These are phyloP conservation scores for Nibea coibor DNA, from an alignment of 2,113 vertebrate genomes.

Conservation along the genomic window DNA sequence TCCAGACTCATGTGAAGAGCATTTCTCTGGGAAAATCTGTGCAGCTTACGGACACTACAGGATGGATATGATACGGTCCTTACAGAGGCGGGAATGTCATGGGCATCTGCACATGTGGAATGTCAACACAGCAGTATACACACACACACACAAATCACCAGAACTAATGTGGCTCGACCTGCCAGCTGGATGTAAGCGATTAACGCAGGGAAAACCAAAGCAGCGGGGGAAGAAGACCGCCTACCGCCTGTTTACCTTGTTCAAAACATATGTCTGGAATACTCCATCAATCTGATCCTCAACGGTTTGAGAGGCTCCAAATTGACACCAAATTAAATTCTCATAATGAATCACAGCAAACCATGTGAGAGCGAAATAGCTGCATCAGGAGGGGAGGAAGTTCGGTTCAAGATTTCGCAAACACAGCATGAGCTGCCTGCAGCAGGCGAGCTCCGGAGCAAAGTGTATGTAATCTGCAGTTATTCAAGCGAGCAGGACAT, in stretches of 20 bases:
- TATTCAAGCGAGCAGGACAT: not conserved
- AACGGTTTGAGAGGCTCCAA: slow-evolving; percentile 3
- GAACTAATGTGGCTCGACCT: slow-evolving; percentile 30
- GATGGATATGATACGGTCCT: slow-evolving; percentile 2
- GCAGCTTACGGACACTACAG: not conserved
- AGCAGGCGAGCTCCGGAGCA: not conserved
- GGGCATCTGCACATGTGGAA: slow-evolving; percentile 45
- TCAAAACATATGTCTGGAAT: slow-evolving; percentile 13
- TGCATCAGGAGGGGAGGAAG: not conserved
- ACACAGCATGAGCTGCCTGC: not conserved
- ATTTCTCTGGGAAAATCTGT: slow-evolving; percentile 7
- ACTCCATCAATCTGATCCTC: not conserved
- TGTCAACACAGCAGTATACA: slow-evolving; percentile 19
- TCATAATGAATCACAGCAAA: slow-evolving; percentile 17
- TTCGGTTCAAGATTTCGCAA: slow-evolving; percentile 8
- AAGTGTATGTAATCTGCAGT: not conserved
- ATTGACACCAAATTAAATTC: slow-evolving; percentile 25
- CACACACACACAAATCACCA: slow-evolving; percentile 16
- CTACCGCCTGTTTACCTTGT: not conserved
- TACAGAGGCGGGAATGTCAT: slow-evolving; percentile 12
- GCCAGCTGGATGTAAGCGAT: slow-evolving; percentile 36
- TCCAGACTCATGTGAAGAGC: not conserved
- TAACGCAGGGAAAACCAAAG: slow-evolving; percentile 3
- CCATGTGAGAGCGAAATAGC: slow-evolving; percentile 18
- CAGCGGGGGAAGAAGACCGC: not conserved